Conservation (phyloP, 2,888 invertebrate species). For the Eupeodes luniger region DNA sequence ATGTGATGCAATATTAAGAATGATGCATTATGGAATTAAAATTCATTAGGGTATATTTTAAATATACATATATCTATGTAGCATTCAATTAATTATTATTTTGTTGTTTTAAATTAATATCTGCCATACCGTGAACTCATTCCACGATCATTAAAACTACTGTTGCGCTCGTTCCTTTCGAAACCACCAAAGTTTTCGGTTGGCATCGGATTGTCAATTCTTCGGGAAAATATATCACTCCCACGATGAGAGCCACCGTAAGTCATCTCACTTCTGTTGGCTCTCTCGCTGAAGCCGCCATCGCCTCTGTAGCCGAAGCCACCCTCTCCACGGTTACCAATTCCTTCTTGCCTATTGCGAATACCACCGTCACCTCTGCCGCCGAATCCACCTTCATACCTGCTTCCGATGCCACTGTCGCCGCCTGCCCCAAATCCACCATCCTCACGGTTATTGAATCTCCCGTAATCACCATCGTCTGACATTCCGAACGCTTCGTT, state of each 20-base stretch:
- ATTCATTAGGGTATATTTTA: not conserved
- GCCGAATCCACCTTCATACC: conserved; percentile 29
- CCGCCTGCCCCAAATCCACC: conserved; percentile 35
- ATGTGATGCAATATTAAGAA: not conserved
- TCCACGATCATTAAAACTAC: not conserved
- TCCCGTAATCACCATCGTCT: conserved; percentile 80
- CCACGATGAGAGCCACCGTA: not conserved
- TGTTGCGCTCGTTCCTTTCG: not conserved
- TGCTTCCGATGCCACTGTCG: conserved; percentile 37
- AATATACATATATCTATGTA: not conserved
- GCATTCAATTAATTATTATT: too few species aligned
- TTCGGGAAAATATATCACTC: not conserved
- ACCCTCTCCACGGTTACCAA: not conserved
- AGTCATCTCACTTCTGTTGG: conserved; percentile 1
- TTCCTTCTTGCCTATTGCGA: conserved; percentile 7
- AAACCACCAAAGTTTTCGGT: not conserved
- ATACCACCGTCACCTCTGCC: conserved; percentile 20
- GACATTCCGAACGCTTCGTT: not conserved
- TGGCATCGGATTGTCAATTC: not conserved
- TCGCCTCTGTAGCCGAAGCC: not conserved
- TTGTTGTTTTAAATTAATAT: not conserved
- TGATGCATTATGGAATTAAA: not conserved
- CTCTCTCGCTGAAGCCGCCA: not conserved
- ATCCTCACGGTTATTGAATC: conserved; percentile 87
- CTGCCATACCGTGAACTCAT: not conserved